Base-by-base conservation (phyloP, 2,797 vertebrate genomes). In the Coregonus suidteri region DNA sequence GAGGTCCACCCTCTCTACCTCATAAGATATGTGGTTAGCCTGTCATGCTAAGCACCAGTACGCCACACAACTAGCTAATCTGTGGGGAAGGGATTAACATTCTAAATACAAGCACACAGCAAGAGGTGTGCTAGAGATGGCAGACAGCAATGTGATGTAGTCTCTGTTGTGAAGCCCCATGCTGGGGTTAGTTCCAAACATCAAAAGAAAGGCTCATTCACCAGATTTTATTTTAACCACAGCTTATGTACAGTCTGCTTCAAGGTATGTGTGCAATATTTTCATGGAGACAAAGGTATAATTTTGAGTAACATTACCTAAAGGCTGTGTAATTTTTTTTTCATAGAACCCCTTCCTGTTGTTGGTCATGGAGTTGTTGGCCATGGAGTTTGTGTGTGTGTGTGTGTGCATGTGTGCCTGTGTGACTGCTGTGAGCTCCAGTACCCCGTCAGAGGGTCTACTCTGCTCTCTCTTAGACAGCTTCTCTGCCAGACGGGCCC, bases 401-500 rank as follows among this genome's bases (percentile, higher is more conserved):
- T 65, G 25, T 65, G 73, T 64, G 30, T 74, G 5, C 71, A 18
- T 52, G 75, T 75, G 75, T 64, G 76, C 3, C 3, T 79, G 74
- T 86, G 74, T 79, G 79, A 34, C 75, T 75, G 62, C 15, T 51
- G 68, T 70, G 67, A 70, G n/a, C 68, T n/a, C 6, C 35, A 9
- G 35, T 9, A 16, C n/a, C 35, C 73, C 79, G 77, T 83, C 80
- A 82, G 67, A 77, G 78, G 1, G 31, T 68, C 72, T 31, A 34
- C 9, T 79, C 78, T n/a, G 56, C 56, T 83, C 75, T 66, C 41
- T 84, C 75, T 84, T 83, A 83, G 85, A 79, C 81, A 6, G 6
- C 75, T 75, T 71, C 79, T 62, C 72, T 77, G 75, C 81, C 88
- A 88, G 78, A 84, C 78, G 11, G 79, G 79, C 77, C 81, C 84